These are phyloP conservation scores for Glomeris maerens DNA, from an alignment of 1,140 invertebrate species.

Conservation along the genomic window DNA sequence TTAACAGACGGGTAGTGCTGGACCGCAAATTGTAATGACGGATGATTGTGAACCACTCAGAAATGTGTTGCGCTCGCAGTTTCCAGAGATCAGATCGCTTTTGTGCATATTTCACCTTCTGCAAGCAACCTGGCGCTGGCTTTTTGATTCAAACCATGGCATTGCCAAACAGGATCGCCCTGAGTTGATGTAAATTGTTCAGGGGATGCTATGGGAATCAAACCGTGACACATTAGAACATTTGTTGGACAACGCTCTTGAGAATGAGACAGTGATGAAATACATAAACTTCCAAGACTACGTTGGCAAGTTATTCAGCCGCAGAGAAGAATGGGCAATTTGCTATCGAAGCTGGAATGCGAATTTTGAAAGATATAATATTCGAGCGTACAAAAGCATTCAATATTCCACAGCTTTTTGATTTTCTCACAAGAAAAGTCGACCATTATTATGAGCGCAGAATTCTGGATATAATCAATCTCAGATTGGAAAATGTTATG, in stretches of 20 bases:
- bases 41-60: neutral
- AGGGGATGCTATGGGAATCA: neutral
- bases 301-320: neutral
- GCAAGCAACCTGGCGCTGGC: neutral
- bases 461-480: neutral
- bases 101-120: neutral
- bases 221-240: neutral
- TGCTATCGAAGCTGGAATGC: neutral
- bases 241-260: neutral
- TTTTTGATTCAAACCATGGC: neutral
- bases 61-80: neutral
- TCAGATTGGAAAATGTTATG: neutral
- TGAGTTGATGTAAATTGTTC: neutral
- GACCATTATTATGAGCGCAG: neutral
- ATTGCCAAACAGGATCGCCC: neutral
- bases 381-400: neutral
- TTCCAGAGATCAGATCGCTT: neutral
- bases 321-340: neutral
- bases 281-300: neutral
- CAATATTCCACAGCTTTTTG: neutral
- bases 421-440: neutral
- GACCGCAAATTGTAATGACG: neutral
- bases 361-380: neutral
- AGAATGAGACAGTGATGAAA: neutral
- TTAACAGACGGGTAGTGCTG: too few species aligned